phyloP scores from a whole-genome alignment of 2,888 invertebrate species.

The Meteorus colon region DNA sequence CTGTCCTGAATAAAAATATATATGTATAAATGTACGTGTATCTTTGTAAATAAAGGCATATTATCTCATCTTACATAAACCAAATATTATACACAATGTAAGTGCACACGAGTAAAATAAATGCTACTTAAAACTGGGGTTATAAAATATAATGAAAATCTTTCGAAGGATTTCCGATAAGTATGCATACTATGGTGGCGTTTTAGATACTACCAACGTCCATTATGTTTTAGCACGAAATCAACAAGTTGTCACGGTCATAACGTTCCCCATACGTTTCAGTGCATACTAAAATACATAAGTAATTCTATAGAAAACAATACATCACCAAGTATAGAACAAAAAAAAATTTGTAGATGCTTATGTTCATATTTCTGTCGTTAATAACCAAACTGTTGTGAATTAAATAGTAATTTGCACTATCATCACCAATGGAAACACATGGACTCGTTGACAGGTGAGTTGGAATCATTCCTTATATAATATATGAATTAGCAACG shows the following conservation, averaged over 20 bases:
- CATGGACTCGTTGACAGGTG: not conserved
- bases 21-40: conserved; percentile 61
- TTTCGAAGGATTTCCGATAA: conserved; percentile 4
- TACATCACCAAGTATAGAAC: too few relatives aligned
- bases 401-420: too few relatives aligned
- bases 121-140: not conserved
- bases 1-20: conserved; percentile 57
- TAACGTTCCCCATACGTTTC: not conserved
- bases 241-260: conserved; percentile 34
- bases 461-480: not conserved
- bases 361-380: too few relatives aligned
- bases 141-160: not conserved
- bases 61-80: conserved; percentile 58
- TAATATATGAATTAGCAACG: not conserved
- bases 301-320: not conserved
- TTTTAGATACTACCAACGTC: not conserved
- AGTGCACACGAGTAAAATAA: not conserved
- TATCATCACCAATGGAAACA: too few relatives aligned
- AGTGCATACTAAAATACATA: not conserved
- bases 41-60: conserved; percentile 64
- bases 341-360: not conserved
- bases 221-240: conserved; percentile 1
- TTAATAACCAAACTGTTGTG: too few relatives aligned
- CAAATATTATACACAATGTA: conserved; percentile 43
- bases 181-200: not conserved